Evolutionary conservation across 92 coral and sea anemone species (phyloP), one percentile per base, ranked within the genome.

Genomic region (Phenganax marumi): DNA sequence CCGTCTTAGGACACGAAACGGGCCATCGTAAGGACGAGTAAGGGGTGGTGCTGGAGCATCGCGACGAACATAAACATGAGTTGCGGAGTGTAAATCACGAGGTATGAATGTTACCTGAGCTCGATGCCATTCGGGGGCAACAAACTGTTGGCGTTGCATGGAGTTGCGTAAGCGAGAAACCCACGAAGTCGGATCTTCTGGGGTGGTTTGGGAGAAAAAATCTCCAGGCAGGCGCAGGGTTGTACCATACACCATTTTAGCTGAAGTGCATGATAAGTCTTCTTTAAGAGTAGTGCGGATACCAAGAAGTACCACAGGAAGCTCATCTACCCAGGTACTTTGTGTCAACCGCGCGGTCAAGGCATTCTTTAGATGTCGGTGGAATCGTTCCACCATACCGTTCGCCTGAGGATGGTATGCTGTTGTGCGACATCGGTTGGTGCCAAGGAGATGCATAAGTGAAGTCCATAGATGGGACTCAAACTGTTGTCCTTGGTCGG

Each of bases 181-280:
- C 50, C 68, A 70, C 64, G 75, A 76, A 80, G 88, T 33, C 16
- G 80, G 79, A 33, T 80, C 85, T 54, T 46, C 73, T 7, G 53
- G 12, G 56, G 58, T 39, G 3, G 75, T 73, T 3, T 10, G 8
- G 13, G 82, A 65, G 57, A 81, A 66, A 75, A 82, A 82, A 63
- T 87, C 86, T 24, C 90, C 90, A 39, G 80, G 90, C n/a, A 87
- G 82, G 9, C 84, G 39, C 57, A 86, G 52, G 12, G 84, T 62
- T 6, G 86, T 63, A 5, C 89, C 84, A 46, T 74, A 75, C 60
- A 81, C 89, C 70, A 86, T 56, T 75, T 81, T 68, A 13, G 83
- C 86, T 50, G 89, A 17, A 7, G 82, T 81, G 60, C 86, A 81
- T 12, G 53, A 66, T 8, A 86, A 48, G 12, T 77, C 85, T 49